A percentile compares a stretch with the other conserved stretches of the same genome.
Evolutionary conservation across 2,113 vertebrate species (phyloP).

Genomic region (Campylomormyrus numenius): DNA sequence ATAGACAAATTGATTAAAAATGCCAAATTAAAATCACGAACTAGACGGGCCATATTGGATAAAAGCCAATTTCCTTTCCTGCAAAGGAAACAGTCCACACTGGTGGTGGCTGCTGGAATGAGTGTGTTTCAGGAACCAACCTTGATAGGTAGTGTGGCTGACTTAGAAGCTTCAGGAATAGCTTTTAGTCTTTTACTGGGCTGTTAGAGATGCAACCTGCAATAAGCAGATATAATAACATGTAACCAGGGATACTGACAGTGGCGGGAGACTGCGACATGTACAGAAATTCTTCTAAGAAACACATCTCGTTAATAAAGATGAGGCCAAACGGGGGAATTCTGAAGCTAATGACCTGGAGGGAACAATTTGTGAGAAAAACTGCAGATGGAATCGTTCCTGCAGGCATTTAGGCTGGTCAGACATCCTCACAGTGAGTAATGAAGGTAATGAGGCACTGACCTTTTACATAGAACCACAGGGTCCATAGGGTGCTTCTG

Average conservation of each 20-base stretch:
- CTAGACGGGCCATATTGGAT: neutral
- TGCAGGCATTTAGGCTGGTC: conserved; percentile 6
- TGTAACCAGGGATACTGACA: neutral
- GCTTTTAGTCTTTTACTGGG: neutral
- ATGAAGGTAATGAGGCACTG: conserved; percentile 1
- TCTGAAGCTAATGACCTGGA: neutral
- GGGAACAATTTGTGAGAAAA: neutral
- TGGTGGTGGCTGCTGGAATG: neutral
- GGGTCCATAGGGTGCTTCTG: too few species aligned
- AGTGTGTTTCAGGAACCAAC: neutral
- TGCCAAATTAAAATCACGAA: neutral
- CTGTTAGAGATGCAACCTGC: neutral
- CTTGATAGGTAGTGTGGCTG: neutral
- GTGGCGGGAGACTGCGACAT: neutral
- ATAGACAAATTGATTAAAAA: neutral
- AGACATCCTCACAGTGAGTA: neutral
- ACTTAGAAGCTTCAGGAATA: neutral
- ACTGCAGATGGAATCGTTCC: neutral
- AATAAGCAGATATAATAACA: neutral
- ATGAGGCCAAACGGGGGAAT: neutral
- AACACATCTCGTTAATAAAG: neutral
- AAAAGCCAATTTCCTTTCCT: neutral
- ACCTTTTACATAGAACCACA: too few species aligned
- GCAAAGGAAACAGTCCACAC: neutral
- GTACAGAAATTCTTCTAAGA: neutral